These are phyloP conservation scores for Bubalus kerabau DNA, from an alignment of 2,113 vertebrate genomes.

Conservation along the genomic window DNA sequence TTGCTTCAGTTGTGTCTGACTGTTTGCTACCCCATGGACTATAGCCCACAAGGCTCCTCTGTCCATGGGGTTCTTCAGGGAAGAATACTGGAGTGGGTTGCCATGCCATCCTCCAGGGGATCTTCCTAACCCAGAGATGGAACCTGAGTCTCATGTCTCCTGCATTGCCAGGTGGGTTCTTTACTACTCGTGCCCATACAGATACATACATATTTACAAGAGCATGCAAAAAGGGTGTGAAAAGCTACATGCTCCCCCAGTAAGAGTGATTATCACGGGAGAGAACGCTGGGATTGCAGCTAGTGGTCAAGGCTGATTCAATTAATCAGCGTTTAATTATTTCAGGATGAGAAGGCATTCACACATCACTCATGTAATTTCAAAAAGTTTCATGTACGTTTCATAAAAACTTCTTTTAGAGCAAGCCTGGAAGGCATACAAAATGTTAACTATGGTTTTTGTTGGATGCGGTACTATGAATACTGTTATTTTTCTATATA, in stretches of 20 bases:
- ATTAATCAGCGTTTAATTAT: not conserved
- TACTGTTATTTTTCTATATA: not conserved
- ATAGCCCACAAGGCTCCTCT: not conserved
- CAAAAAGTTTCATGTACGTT: not conserved
- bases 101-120: not conserved
- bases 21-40: not conserved
- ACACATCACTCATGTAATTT: not conserved
- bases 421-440: not conserved
- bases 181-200: not conserved
- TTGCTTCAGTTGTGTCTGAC: not conserved
- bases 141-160: not conserved
- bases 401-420: not conserved
- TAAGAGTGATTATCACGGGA: not conserved
- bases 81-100: not conserved
- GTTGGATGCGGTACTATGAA: not conserved
- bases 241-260: not conserved
- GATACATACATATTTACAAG: not conserved
- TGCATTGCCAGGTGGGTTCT: not conserved
- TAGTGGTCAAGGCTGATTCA: not conserved
- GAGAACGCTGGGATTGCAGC: not conserved
- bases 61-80: not conserved
- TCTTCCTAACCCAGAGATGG: not conserved
- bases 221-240: not conserved
- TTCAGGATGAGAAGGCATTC: not conserved
- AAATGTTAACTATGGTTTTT: not conserved